Base-by-base conservation (phyloP, 2,888 invertebrate genomes). In the Bedellia somnulentella region DNA sequence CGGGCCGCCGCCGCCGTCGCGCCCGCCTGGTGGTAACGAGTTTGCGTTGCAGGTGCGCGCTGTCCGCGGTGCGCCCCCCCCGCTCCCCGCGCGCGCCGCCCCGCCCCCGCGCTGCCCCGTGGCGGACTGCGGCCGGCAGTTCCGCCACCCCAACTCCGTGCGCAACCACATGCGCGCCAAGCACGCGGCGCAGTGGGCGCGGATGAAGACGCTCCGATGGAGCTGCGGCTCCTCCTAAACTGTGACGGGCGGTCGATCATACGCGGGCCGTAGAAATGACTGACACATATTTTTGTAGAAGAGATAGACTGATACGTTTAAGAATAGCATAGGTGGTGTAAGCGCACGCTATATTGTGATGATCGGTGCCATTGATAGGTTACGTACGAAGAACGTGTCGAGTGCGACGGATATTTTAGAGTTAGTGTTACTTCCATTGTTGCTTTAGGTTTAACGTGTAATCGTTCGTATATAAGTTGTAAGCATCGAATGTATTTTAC, bases 71-170 rank as follows among this genome's bases (percentile, higher is more conserved):
- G 60, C 82, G 89, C 36, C 80, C 81, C 30, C 81, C 86, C 43
- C 89, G 90, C 73, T 89, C 90, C 77, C 90, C 90, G 37, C 82
- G 89, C 48, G 90, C 89, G 71, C n/a, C n/a, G n/a, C n/a, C n/a
- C n/a, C n/a, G n/a, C 87, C 87, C 57, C 87, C 87, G 40, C 80
- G 83, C 40, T 91, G 89, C 67, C 90, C 90, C 23, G 89, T 89
- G 32, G 68, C 81, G 34, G 76, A 82, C 40, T 90, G 89, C 63
- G 84, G 85, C 31, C 81, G 87, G 39, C 79, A 79, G 43, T 90
- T 89, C 63, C 82, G 87, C 37, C 89, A 90, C 66, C 90, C 90
- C 37, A 90, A 90, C 73, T 89, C 89, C 34, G 90, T 90, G 43
- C 81, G 89, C 47, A 90, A 90, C 75, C 89, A 90, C 67, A 89